Conservation (phyloP, 1,140 invertebrate genomes). For the Arctopsyche grandis region DNA sequence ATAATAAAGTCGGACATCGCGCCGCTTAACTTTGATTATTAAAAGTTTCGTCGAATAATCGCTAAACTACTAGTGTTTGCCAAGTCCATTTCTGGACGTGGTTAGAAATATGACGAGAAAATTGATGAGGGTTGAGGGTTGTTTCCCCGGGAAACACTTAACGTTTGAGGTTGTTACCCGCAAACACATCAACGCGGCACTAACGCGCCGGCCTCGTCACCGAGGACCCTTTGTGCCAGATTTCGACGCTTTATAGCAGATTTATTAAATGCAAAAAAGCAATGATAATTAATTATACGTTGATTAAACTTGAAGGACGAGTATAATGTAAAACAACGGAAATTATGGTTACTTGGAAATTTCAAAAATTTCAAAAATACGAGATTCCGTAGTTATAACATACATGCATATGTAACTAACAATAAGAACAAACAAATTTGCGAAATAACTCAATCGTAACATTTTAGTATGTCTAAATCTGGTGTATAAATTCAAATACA, state of each 20-base stretch:
- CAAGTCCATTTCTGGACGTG: background rate
- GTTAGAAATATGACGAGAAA: slow-evolving; percentile 13
- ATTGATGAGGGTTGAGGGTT: slow-evolving; percentile 28
- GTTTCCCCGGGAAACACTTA: slow-evolving; percentile 19
- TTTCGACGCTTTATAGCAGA: background rate
- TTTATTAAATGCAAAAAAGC: background rate
- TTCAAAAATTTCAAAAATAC: no score
- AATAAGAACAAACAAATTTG: no score
- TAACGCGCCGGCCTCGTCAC: background rate
- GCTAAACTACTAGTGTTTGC: background rate
- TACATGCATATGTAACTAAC: no score
- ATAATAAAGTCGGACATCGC: slow-evolving; percentile 7
- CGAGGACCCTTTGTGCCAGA: slow-evolving; percentile 4
- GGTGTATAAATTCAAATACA: no score
- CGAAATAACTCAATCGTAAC: no score
- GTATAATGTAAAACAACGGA: no score
- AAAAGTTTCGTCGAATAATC: slow-evolving; percentile 13
- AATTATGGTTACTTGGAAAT: no score
- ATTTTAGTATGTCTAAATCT: no score
- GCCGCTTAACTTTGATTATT: slow-evolving; percentile 25
- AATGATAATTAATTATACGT: no score
- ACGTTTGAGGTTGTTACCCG: slow-evolving; percentile 24
- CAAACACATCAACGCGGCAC: slow-evolving; percentile 29
- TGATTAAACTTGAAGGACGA: no score
- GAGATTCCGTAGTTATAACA: no score